Evolutionary conservation across 2,888 invertebrate genomes (phyloP).

Genomic region (Sialis lutaria): DNA sequence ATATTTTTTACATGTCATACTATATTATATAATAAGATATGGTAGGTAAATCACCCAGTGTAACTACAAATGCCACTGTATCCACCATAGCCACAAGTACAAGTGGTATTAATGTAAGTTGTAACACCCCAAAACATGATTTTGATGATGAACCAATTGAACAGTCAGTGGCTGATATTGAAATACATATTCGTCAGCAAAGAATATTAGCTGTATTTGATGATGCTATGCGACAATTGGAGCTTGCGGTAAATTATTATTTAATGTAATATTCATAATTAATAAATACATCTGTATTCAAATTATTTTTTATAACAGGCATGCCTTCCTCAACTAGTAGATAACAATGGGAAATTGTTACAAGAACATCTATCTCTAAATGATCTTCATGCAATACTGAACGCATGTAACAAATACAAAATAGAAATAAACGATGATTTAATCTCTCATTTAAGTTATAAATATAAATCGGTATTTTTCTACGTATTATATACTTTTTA

Average conservation of each 20-base stretch:
- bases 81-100: neutral
- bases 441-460: too few relatives aligned
- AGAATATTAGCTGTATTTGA: conserved; percentile 33
- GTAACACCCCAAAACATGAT: neutral
- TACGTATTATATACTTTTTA: too few relatives aligned
- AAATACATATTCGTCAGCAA: conserved; percentile 30
- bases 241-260: neutral
- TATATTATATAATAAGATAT: too few relatives aligned
- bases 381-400: too few relatives aligned
- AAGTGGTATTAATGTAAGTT: neutral
- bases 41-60: neutral
- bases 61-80: neutral
- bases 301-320: too few relatives aligned
- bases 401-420: too few relatives aligned
- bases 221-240: conserved; percentile 20
- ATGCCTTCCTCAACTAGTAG: too few relatives aligned
- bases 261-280: neutral
- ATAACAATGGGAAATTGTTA: neutral
- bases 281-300: neutral
- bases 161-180: conserved; percentile 14
- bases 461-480: too few relatives aligned
- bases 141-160: neutral
- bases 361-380: neutral
- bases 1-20: too few relatives aligned
- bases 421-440: too few relatives aligned